Base-by-base conservation (phyloP, 2,888 invertebrate genomes). In the Agrotis segetum region DNA sequence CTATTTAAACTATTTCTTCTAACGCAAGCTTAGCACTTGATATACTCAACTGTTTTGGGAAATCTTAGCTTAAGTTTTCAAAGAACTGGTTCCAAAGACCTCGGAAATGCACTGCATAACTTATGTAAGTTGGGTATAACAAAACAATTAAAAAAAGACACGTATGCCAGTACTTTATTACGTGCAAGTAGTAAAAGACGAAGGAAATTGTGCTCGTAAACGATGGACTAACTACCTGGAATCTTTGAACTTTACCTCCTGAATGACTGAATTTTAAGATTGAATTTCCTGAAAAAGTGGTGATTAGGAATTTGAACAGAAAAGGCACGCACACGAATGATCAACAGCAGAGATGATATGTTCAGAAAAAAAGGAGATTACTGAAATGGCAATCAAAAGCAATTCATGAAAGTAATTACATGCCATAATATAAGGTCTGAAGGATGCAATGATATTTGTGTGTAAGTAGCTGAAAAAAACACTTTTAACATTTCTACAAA, bases 161-260 rank as follows among this genome's bases (percentile, higher is more conserved):
- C 19, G 44, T 60, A 29, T 3, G 40, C 34, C 47, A 49, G 63
- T 56, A 56, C 46, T 55, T 53, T 50, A 50, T 55, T 47, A 59
- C 58, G 52, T 60, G 47, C 29, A 61, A 47, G 50, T 11, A 56
- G 61, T 69, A 59, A 69, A 47, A 71, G 29, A 2, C 34, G 21
- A 17, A 67, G 69, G 77, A 77, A 70, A 74, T 63, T 77, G 47
- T 76, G 52, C 40, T 65, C 60, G 60, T 77, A 65, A 65, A 58
- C 44, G 50, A 44, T 49, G 1, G 21, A 21, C 46, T 47, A 40
- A 50, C 5, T 21, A 21, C 24, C 16, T 29, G 21, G 7, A 58
- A 52, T 52, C 58, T 74, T 29, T 62, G 29, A 34, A 68, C 50
- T 46, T 62, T 21, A 24, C 17, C 11, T 55, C 13, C 44, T 50